phyloP scores from a whole-genome alignment of 2,113 vertebrate genomes.

The Ceuthmochares aereus region DNA sequence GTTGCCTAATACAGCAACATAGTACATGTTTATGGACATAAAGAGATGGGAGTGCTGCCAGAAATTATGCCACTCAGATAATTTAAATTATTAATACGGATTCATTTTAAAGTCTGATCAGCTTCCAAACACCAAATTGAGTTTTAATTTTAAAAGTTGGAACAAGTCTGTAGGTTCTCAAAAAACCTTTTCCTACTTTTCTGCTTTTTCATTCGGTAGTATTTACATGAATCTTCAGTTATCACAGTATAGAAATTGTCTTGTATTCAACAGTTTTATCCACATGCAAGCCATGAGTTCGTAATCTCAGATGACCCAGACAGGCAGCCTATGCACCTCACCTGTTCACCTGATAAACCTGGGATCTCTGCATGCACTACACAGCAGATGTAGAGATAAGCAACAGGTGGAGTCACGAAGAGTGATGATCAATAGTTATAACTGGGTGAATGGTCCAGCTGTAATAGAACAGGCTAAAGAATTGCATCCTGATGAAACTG shows the following conservation, averaged over 20 bases:
- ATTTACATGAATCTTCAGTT: background rate
- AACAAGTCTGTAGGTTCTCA: background rate
- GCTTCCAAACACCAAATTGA: background rate
- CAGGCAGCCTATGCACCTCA: background rate
- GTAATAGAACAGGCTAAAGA: background rate
- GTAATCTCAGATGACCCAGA: background rate
- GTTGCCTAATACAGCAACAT: background rate
- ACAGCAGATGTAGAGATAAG: background rate
- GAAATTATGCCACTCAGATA: background rate
- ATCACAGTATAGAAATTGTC: background rate
- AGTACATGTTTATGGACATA: fast-evolving
- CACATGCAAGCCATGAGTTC: background rate
- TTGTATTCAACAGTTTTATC: background rate
- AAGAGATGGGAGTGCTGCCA: background rate
- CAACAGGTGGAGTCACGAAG: background rate
- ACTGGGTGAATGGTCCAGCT: background rate
- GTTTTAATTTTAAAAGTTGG: background rate
- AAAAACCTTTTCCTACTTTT: background rate
- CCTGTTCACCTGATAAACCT: background rate
- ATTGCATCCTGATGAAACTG: background rate
- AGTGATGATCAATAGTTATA: background rate
- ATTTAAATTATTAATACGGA: background rate
- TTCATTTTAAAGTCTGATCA: background rate
- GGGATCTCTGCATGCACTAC: background rate
- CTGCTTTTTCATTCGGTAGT: background rate